Evolutionary conservation across 2,888 invertebrate species (phyloP).

Genomic region (Sarcophaga subvicina): DNA sequence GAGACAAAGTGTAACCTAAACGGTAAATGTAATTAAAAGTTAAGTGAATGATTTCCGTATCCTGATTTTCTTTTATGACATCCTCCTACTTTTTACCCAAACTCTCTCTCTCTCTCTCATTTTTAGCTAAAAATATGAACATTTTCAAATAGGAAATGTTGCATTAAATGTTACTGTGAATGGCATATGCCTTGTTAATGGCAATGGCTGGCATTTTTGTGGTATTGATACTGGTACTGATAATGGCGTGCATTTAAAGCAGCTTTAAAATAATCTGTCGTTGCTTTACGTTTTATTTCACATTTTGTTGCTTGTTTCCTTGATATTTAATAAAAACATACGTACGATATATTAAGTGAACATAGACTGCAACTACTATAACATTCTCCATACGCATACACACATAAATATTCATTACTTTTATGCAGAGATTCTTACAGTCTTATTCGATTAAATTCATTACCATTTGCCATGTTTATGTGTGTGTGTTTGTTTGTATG

Average conservation of each 20-base stretch:
- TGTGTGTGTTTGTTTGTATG: too few relatives aligned
- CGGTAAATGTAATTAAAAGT: constrained; percentile 72
- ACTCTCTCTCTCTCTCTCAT: neutral
- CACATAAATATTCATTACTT: neutral
- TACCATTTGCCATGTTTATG: neutral
- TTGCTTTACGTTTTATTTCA: neutral
- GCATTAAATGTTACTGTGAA: neutral
- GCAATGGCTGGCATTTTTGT: neutral
- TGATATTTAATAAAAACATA: too few relatives aligned
- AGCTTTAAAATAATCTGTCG: neutral
- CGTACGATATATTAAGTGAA: too few relatives aligned
- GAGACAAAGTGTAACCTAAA: constrained; percentile 64
- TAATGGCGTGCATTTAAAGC: neutral
- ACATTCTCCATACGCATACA: neutral
- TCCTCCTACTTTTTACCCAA: neutral
- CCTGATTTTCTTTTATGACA: constrained; percentile 18
- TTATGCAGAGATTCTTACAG: neutral
- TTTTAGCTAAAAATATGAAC: neutral
- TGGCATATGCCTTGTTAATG: neutral
- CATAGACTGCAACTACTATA: too few relatives aligned
- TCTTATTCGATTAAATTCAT: neutral
- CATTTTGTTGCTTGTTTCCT: too few relatives aligned
- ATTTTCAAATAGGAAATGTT: neutral
- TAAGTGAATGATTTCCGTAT: constrained; percentile 65
- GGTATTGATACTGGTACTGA: neutral